Evolutionary conservation across 2,797 vertebrate genomes (phyloP), one percentile per base, ranked within the genome.

Genomic region (Gorsachius magnificus): DNA sequence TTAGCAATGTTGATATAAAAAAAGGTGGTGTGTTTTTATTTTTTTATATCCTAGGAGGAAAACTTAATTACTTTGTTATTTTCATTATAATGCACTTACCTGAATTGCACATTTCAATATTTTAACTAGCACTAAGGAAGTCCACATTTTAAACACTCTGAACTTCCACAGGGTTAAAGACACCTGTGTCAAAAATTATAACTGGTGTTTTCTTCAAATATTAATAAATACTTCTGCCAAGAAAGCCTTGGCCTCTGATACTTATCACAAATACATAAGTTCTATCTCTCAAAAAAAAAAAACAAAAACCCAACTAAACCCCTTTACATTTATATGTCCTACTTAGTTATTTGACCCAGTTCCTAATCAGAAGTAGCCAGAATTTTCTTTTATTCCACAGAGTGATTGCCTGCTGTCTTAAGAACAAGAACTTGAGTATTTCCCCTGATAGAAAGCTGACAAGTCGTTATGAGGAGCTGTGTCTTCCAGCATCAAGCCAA

Each of bases 261-360:
- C 36, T 70, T 82, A 69, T 46, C 57, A 51, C 22, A 74, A 71
- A 82, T 7, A 53, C 3, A 0, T 21, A 82, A 68, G 35, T 53
- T 70, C 12, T 54, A 28, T 13, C 7, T 50, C 22, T 50, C 76
- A 31, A 81, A 19, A 36, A 60, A 64, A n/a, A n/a, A 53, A 63
- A 24, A 38, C 36, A 48, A 41, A 41, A 14, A 13, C 41, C 41
- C 41, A 43, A 72, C 11, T 29, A 18, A 90, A 87, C 89, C 4
- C 36, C 60, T 87, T 60, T 71, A 45, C 26, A 36, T 89, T 92
- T 89, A 70, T 87, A 72, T 91, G 83, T n/a, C 96, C 96, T 95
- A 97, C 48, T 96, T 96, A 94, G 79, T 78, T 91, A 93, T 87
- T 68, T 96, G 96, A 97, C 96, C 95, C 84, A 98, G 48, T 97